Conservation (phyloP, 2,113 vertebrate genomes). For the Aspiorhynchus laticeps region DNA sequence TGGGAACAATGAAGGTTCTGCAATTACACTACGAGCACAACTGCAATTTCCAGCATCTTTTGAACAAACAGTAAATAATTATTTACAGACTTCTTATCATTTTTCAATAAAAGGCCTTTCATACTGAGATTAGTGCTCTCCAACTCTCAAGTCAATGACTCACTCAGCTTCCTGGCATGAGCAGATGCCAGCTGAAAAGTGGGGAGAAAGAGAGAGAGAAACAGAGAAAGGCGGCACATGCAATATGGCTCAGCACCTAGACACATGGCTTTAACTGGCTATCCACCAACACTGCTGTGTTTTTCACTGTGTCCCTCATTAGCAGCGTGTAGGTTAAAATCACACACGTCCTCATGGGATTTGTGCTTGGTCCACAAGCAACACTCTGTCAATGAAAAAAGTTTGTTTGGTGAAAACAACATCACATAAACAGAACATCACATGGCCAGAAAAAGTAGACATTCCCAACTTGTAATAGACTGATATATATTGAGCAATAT, state of each 20-base stretch:
- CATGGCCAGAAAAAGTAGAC: constrained; percentile 1
- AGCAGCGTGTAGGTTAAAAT: constrained; percentile 49
- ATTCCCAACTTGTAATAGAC: constrained; percentile 17
- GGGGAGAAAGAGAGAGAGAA: constrained; percentile 44
- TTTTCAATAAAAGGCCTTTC: constrained; percentile 62
- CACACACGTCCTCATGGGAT: constrained; percentile 10
- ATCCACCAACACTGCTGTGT: constrained; percentile 40
- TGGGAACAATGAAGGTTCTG: constrained; percentile 8
- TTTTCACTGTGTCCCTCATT: constrained; percentile 42
- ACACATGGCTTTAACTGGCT: constrained; percentile 60
- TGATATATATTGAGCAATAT: not conserved
- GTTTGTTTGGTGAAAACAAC: constrained; percentile 35
- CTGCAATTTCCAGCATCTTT: constrained; percentile 48
- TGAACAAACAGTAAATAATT: constrained; percentile 58
- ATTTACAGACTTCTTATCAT: constrained; percentile 63
- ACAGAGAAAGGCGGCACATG: constrained; percentile 49
- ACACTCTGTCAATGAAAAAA: constrained; percentile 38
- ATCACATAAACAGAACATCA: constrained; percentile 18
- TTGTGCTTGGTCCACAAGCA: not conserved
- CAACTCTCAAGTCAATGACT: constrained; percentile 65
- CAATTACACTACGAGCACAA: constrained; percentile 35
- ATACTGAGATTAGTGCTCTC: constrained; percentile 62
- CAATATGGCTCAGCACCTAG: constrained; percentile 47
- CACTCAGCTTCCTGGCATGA: constrained; percentile 61
- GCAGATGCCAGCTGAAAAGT: constrained; percentile 60